A percentile compares a stretch with the other conserved stretches of the same genome.
phyloP scores from a whole-genome alignment of 2,797 vertebrate genomes.

The Esox lucius region DNA sequence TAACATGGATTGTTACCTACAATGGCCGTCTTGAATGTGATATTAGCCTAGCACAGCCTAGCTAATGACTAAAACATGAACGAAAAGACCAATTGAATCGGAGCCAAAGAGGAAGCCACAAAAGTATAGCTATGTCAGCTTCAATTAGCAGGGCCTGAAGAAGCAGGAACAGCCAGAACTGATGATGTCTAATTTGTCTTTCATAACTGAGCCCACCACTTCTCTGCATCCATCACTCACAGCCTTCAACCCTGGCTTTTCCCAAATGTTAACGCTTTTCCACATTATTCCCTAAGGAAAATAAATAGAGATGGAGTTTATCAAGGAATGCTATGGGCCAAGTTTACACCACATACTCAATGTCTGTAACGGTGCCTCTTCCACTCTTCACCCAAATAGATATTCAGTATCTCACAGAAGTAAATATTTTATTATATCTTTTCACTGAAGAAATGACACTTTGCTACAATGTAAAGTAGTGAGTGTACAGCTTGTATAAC shows the following conservation, averaged over 20 bases:
- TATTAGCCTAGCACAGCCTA: slow-evolving; percentile 48
- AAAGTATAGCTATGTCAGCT: slow-evolving; percentile 64
- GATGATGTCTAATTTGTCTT: slow-evolving; percentile 69
- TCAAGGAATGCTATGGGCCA: slow-evolving; percentile 55
- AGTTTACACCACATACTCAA: slow-evolving; percentile 47
- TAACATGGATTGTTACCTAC: neutral
- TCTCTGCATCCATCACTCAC: slow-evolving; percentile 53
- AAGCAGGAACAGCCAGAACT: slow-evolving; percentile 51
- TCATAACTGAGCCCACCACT: slow-evolving; percentile 68
- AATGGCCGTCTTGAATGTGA: slow-evolving; percentile 45
- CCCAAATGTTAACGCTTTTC: slow-evolving; percentile 60
- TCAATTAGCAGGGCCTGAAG: slow-evolving; percentile 68
- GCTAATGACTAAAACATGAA: slow-evolving; percentile 65
- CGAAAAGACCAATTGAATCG: slow-evolving; percentile 59
- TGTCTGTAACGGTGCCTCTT: slow-evolving; percentile 40
- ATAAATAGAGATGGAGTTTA: slow-evolving; percentile 55
- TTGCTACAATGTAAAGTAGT: no score
- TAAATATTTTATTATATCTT: no score
- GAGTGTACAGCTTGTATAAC: no score
- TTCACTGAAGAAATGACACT: no score
- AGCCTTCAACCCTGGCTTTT: slow-evolving; percentile 61
- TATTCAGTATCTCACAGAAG: no score
- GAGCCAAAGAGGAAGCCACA: slow-evolving; percentile 65
- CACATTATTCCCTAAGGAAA: slow-evolving; percentile 50
- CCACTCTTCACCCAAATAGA: slow-evolving; percentile 16